These are phyloP conservation scores for Dromococcyx pavoninus DNA, from an alignment of 2,797 vertebrate species.

Conservation along the genomic window DNA sequence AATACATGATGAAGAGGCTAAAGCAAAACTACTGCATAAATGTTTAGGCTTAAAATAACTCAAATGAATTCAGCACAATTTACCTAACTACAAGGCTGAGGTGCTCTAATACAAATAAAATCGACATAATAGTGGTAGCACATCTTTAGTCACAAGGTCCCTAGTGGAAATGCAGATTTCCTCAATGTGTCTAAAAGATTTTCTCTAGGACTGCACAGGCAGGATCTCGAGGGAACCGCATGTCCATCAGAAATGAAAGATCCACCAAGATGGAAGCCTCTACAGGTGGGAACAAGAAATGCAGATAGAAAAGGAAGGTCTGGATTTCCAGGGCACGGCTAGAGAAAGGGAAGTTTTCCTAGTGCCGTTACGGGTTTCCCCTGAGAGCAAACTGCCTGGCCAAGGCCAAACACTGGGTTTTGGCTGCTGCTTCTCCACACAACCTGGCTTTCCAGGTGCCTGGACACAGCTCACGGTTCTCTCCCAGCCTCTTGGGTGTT, in stretches of 20 bases:
- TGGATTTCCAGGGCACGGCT: background rate
- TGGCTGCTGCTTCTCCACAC: background rate
- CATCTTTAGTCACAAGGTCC: background rate
- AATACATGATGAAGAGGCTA: background rate
- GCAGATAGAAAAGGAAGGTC: background rate
- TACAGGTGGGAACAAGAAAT: background rate
- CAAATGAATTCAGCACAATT: background rate
- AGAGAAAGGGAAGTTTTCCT: background rate
- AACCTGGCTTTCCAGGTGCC: background rate
- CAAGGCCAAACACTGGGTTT: background rate
- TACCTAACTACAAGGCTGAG: background rate
- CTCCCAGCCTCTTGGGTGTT: background rate
- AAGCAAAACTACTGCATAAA: constrained; percentile 17
- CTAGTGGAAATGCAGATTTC: background rate
- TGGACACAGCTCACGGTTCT: background rate
- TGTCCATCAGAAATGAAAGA: background rate
- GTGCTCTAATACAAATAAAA: background rate
- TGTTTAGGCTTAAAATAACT: background rate
- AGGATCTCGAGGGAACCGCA: background rate
- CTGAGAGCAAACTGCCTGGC: accelerated
- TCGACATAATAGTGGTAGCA: background rate
- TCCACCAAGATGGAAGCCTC: background rate
- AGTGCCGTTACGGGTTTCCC: background rate
- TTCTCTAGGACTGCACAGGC: background rate
- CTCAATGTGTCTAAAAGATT: background rate